Evolutionary conservation across 1,140 invertebrate species (phyloP).

Genomic region (Drosophila prosaltans): DNA sequence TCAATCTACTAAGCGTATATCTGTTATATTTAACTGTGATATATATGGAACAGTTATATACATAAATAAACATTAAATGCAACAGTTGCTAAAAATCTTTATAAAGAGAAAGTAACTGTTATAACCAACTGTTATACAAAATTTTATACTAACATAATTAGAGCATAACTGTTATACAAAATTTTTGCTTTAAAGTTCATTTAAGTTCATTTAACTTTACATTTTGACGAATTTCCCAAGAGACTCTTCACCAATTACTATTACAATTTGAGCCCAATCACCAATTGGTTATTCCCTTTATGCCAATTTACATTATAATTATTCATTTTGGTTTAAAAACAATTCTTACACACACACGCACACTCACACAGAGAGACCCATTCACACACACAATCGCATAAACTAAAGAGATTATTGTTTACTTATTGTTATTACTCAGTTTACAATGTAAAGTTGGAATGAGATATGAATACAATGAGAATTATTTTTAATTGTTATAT

Average conservation of each 20-base stretch:
- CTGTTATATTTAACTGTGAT: background rate
- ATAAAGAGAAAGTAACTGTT: too few relatives aligned
- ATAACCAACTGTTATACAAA: too few relatives aligned
- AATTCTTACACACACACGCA: constrained; percentile 1
- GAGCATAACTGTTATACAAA: too few relatives aligned
- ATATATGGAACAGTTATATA: too few relatives aligned
- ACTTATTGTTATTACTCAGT: constrained; percentile 48
- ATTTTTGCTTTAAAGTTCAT: background rate
- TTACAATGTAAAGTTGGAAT: constrained; percentile 54
- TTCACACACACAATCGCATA: constrained; percentile 5
- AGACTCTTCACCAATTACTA: background rate
- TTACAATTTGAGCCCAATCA: constrained; percentile 9
- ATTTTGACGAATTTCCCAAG: background rate
- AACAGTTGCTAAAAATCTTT: too few relatives aligned
- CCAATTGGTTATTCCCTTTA: constrained; percentile 9
- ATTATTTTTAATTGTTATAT: constrained; percentile 63
- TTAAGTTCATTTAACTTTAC: background rate
- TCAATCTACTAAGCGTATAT: background rate
- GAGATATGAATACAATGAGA: constrained; percentile 43
- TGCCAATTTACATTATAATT: constrained; percentile 39
- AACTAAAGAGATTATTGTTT: constrained; percentile 41
- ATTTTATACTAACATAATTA: too few relatives aligned
- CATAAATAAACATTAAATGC: too few relatives aligned
- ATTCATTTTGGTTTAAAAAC: constrained; percentile 10
- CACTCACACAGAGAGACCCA: background rate